These are phyloP conservation scores for Stegastes partitus DNA, from an alignment of 2,113 vertebrate species.

Conservation along the genomic window DNA sequence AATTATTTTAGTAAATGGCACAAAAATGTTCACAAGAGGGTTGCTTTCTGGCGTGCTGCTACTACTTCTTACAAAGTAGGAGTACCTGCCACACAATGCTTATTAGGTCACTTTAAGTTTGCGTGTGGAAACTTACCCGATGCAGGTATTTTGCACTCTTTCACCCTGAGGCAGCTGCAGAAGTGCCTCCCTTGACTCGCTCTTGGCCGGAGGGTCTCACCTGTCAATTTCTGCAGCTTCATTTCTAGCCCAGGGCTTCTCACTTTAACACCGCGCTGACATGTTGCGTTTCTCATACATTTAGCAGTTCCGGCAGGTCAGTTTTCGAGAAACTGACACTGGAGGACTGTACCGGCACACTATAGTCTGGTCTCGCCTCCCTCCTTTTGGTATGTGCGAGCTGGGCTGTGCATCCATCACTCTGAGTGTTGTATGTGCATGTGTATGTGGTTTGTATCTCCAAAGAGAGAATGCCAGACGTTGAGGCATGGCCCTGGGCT, in stretches of 20 bases:
- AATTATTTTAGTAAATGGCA: neutral
- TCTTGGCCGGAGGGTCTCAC: conserved; percentile 46
- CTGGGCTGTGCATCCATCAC: conserved; percentile 35
- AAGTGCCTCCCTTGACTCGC: conserved; percentile 39
- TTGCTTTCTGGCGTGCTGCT: too few species aligned
- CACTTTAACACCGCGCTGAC: conserved; percentile 50
- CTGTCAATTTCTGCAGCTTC: conserved; percentile 58
- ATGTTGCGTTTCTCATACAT: conserved; percentile 36
- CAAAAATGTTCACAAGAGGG: too few species aligned
- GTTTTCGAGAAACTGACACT: conserved; percentile 45
- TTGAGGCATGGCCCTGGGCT: conserved; percentile 70
- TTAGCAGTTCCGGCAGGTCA: conserved; percentile 41
- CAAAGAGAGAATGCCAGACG: conserved; percentile 68
- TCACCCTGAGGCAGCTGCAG: conserved; percentile 29
- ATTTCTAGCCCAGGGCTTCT: conserved; percentile 40
- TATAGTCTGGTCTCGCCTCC: conserved; percentile 3
- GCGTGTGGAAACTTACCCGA: neutral
- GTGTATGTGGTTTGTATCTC: conserved; percentile 64
- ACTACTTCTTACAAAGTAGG: neutral
- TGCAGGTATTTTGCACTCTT: conserved; percentile 27
- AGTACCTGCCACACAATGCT: neutral
- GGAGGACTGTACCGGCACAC: neutral
- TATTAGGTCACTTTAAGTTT: conserved; percentile 4
- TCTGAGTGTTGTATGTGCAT: conserved; percentile 37
- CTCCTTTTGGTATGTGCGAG: conserved; percentile 33